Evolutionary conservation across 2,113 vertebrate genomes (phyloP).

Genomic region (Oryctolagus cuniculus): DNA sequence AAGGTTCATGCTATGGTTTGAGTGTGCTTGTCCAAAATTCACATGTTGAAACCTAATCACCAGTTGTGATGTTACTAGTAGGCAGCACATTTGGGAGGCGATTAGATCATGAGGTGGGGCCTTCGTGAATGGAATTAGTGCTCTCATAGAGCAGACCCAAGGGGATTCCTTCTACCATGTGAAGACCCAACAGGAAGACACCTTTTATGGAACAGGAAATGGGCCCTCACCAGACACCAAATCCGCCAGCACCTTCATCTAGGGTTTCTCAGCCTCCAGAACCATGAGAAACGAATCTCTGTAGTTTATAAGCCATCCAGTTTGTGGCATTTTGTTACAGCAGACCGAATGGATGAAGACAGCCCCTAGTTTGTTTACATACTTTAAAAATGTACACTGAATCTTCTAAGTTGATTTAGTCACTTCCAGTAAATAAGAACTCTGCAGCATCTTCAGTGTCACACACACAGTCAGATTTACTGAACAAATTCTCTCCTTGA

Average conservation of each 20-base stretch:
- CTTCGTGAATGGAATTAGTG: neutral
- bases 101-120: neutral
- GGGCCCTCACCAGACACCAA: neutral
- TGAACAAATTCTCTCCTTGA: slow-evolving; percentile 33
- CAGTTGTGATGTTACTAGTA: too few species aligned
- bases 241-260: neutral
- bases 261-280: neutral
- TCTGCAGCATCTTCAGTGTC: neutral
- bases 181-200: neutral
- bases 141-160: neutral
- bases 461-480: neutral
- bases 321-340: neutral
- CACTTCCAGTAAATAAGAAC: slow-evolving; percentile 21
- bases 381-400: slow-evolving; percentile 6
- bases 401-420: slow-evolving; percentile 39
- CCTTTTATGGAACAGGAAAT: neutral
- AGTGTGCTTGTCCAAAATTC: neutral
- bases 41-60: neutral
- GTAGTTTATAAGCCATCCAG: neutral
- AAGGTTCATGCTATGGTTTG: neutral
- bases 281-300: neutral
- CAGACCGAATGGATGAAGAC: neutral
- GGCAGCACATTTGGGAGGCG: neutral
- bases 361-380: neutral
- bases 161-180: neutral